Conservation (phyloP, 1,140 invertebrate species). For the Tribolium castaneum region DNA sequence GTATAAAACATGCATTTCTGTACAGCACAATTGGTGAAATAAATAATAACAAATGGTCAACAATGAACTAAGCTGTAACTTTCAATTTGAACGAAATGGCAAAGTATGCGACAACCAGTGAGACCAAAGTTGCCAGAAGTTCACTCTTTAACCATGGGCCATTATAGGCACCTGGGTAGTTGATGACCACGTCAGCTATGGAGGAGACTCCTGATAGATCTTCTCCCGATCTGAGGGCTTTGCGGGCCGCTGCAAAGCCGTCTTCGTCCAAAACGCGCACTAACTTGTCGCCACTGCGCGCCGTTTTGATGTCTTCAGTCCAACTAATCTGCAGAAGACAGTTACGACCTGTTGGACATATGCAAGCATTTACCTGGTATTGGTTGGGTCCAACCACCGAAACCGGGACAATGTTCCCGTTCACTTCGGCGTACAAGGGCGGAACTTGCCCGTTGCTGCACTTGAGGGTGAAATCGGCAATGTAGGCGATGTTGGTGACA, state of each 20-base stretch:
- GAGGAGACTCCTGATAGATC: conserved; percentile 77
- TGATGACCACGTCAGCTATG: conserved; percentile 79
- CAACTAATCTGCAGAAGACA: conserved; percentile 82
- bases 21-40: neutral
- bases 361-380: conserved; percentile 75
- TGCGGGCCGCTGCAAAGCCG: conserved; percentile 84
- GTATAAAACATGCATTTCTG: conserved; percentile 13
- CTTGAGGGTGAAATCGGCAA: conserved; percentile 79
- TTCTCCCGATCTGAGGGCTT: conserved; percentile 77
- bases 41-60: conserved; percentile 18
- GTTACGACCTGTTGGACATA: conserved; percentile 7
- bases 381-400: conserved; percentile 79
- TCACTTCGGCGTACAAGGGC: conserved; percentile 87
- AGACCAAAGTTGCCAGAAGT: conserved; percentile 83
- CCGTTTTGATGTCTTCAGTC: conserved; percentile 86
- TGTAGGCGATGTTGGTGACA: conserved; percentile 83
- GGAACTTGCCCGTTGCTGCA: conserved; percentile 74
- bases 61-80: conserved; percentile 50
- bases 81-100: conserved; percentile 84
- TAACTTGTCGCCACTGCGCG: conserved; percentile 80
- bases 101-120: conserved; percentile 85
- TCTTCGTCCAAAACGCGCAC: conserved; percentile 93
- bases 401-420: conserved; percentile 81
- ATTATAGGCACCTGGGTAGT: conserved; percentile 88
- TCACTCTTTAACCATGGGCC: conserved; percentile 94